These are phyloP conservation scores for Sylvia atricapilla DNA, from an alignment of 2,113 vertebrate genomes.

Conservation along the genomic window DNA sequence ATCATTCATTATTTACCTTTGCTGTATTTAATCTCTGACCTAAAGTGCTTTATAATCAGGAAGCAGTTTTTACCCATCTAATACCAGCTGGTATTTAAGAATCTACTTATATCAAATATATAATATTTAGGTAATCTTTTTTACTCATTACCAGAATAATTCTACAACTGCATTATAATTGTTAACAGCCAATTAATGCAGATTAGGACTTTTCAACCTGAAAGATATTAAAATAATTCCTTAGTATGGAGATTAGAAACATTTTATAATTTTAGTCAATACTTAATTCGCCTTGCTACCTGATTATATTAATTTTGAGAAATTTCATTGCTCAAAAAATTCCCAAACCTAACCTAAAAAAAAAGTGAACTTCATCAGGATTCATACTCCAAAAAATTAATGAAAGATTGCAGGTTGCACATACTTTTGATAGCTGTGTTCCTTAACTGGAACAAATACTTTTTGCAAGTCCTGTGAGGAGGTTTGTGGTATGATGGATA, in stretches of 20 bases:
- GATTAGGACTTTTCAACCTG: slow-evolving; percentile 5
- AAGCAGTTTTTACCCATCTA: neutral
- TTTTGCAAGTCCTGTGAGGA: slow-evolving; percentile 19
- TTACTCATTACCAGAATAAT: neutral
- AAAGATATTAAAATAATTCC: neutral
- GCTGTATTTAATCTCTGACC: neutral
- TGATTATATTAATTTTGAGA: neutral
- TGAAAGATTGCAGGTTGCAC: neutral
- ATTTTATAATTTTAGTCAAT: neutral
- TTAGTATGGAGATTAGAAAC: neutral
- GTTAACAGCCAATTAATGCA: neutral
- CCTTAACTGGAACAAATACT: neutral
- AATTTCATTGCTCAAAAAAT: neutral
- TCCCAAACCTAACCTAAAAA: neutral
- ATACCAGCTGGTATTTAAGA: neutral
- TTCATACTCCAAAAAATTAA: neutral
- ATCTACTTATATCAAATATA: neutral
- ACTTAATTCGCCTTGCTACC: neutral
- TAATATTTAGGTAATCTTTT: slow-evolving; percentile 14
- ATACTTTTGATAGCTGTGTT: neutral
- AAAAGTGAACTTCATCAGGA: neutral
- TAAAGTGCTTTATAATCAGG: neutral
- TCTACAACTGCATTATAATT: neutral
- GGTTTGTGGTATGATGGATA: slow-evolving; percentile 49
- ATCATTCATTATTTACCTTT: slow-evolving; percentile 2